Base-by-base conservation (phyloP, 2,113 vertebrate genomes). In the Rhynchomys soricoides region DNA sequence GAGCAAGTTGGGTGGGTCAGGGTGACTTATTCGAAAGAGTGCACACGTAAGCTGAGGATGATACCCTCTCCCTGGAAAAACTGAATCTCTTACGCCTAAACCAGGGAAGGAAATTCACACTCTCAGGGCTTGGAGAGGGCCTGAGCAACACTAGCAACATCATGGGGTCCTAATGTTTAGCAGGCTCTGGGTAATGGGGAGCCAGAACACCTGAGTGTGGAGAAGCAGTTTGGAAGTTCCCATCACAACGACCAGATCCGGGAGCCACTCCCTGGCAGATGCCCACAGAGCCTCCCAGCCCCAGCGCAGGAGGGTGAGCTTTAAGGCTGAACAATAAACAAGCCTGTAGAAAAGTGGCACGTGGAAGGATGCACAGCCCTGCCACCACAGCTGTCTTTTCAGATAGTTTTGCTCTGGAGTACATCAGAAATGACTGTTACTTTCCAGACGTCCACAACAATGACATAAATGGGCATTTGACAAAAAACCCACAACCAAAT, bases 171-270 rank as follows among this genome's bases (percentile, higher is more conserved):
- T 55, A 4, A 17, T 34, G 4, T 37, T 48, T 15, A 83, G 79
- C 40, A 26, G 75, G 50, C n/a, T 73, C 89, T 90, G 79, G 6
- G 6, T 37, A 37, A 75, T 7, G 19, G 71, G 62, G 8, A 95
- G 85, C 19, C 43, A n/a, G 78, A 66, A 13, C 43, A 13, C 26
- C 37, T 29, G 37, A n/a, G 34, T 50, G 21, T 5, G 16, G 85
- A 96, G 66, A 92, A 82, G 86, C 66, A 4, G 13, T 62, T 52
- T 92, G 83, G 96, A 98, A 96, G 96, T 40, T 37, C 66, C 19
- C 1, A 7, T 34, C 73, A 0, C 0, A 19, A 74, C 50, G 9
- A 9, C 21, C 4, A 29, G 26, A 31, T 0, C 90, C 71, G 50
- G 78, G 43, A 68, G 89, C 68, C 24, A 7, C 70, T 93, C 86